Percentiles rank a stretch among this genome's conserved stretches.
phyloP scores from a whole-genome alignment of 2,797 vertebrate species.

The Buphagus erythrorhynchus region DNA sequence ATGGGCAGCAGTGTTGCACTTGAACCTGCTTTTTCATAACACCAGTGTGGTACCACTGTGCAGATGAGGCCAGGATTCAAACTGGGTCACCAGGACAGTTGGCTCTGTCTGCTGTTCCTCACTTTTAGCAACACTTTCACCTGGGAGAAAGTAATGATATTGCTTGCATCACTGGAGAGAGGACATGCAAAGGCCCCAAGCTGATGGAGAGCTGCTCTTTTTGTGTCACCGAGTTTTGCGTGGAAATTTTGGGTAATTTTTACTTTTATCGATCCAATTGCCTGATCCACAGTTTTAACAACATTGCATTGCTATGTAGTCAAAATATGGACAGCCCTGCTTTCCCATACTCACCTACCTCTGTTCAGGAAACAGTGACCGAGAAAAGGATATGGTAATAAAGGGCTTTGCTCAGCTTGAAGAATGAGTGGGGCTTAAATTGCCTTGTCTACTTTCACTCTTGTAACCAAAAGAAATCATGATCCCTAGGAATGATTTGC shows the following conservation, averaged over 20 bases:
- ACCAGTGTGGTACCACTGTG: rapidly evolving
- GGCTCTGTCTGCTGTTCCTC: background rate
- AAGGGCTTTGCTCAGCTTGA: background rate
- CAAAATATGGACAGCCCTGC: background rate
- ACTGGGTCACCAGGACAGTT: background rate
- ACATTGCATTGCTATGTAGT: background rate
- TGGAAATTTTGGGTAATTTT: background rate
- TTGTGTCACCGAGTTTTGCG: background rate
- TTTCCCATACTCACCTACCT: background rate
- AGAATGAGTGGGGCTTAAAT: background rate
- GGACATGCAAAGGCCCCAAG: rapidly evolving
- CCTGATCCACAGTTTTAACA: background rate
- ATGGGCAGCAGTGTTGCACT: rapidly evolving
- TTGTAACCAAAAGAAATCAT: background rate
- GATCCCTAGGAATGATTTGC: background rate
- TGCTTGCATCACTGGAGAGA: background rate
- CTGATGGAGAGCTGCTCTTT: background rate
- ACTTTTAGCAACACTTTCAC: background rate
- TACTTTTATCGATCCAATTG: background rate
- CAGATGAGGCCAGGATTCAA: background rate
- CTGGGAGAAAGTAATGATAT: background rate
- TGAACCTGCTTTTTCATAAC: rapidly evolving
- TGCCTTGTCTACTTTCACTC: background rate
- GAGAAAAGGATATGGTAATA: background rate
- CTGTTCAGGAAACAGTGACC: background rate